Percentiles rank a stretch among this genome's conserved stretches.
Conservation (phyloP, 1,140 invertebrate genomes). For the Tyrophagus putrescentiae region DNA sequence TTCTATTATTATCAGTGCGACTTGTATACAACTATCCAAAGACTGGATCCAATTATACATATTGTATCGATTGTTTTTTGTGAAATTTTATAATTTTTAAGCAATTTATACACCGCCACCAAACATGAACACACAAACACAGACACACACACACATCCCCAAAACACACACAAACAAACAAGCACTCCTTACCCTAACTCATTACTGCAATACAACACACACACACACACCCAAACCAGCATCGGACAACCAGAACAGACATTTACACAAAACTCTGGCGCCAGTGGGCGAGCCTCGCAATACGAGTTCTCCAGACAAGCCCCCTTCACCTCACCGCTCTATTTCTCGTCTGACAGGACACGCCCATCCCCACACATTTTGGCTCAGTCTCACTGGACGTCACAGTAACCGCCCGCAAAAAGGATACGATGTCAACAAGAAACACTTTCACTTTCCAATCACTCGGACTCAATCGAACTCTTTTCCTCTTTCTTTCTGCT, state of each 20-base stretch:
- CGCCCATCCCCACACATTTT: too few species aligned
- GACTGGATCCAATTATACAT: not conserved
- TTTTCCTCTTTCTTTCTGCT: not conserved
- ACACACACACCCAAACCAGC: not conserved
- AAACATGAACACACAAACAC: slow-evolving; percentile 5
- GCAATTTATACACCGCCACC: not conserved
- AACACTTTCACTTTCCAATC: too few species aligned
- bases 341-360: too few species aligned
- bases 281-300: too few species aligned
- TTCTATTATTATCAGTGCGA: not conserved
- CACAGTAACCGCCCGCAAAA: too few species aligned
- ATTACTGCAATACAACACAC: too few species aligned
- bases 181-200: not conserved
- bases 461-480: not conserved
- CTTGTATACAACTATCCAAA: not conserved
- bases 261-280: too few species aligned
- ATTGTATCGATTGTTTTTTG: not conserved
- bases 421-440: too few species aligned
- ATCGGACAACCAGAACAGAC: slow-evolving; percentile 5
- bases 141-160: too few species aligned
- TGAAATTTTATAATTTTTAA: slow-evolving; percentile 16
- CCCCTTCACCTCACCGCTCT: too few species aligned
- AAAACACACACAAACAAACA: not conserved
- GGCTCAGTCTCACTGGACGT: too few species aligned
- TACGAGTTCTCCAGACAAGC: too few species aligned